Conservation (phyloP, 2,888 invertebrate genomes). For the Sesia apiformis region DNA sequence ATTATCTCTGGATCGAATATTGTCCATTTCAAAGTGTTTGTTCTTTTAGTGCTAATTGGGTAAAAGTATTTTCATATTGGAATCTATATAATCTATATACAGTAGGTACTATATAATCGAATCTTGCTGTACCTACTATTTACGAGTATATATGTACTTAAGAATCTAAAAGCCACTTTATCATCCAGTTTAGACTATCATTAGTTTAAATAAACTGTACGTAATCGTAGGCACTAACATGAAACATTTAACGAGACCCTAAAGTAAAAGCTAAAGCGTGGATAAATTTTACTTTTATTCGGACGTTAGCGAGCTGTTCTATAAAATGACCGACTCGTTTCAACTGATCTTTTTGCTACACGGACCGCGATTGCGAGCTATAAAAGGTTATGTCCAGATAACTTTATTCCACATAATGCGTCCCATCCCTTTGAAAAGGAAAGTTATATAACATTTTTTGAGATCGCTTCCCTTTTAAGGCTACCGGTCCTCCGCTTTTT, state of each 20-base stretch:
- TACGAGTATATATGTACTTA: too few relatives aligned
- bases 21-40: too few relatives aligned
- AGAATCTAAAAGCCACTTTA: too few relatives aligned
- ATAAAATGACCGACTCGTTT: constrained; percentile 51
- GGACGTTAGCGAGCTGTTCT: constrained; percentile 47
- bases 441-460: constrained; percentile 64
- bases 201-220: too few relatives aligned
- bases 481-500: constrained; percentile 33
- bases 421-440: constrained; percentile 66
- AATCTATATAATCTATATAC: too few relatives aligned
- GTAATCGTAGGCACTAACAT: too few relatives aligned
- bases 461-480: constrained; percentile 59
- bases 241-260: constrained; percentile 1
- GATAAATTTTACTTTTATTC: constrained; percentile 60
- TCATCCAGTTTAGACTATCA: too few relatives aligned
- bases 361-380: constrained; percentile 44
- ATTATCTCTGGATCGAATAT: too few relatives aligned
- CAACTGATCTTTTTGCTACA: constrained; percentile 50
- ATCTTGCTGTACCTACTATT: too few relatives aligned
- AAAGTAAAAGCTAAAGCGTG: constrained; percentile 11
- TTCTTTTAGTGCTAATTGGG: too few relatives aligned
- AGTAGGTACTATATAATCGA: too few relatives aligned
- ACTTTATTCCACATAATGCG: constrained; percentile 65
- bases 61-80: too few relatives aligned
- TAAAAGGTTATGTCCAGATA: constrained; percentile 69